Conservation (phyloP, 1,140 invertebrate genomes). For the Andricus grossulariae region DNA sequence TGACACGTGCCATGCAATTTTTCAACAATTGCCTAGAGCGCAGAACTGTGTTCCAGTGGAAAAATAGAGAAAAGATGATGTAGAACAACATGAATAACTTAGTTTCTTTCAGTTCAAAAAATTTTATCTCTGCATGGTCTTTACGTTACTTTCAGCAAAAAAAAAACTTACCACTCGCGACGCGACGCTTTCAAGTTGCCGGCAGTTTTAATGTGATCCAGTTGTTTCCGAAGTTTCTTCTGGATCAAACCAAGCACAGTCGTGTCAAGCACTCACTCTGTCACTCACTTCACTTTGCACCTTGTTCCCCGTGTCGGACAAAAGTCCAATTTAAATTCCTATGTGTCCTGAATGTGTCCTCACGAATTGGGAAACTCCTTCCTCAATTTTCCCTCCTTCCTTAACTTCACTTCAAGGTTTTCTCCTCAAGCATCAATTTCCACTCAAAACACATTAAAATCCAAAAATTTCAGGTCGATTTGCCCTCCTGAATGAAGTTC, state of each 20-base stretch:
- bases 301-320: constrained; percentile 45
- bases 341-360: neutral
- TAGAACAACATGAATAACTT: too few species aligned
- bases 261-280: constrained; percentile 48
- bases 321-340: constrained; percentile 41
- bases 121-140: too few species aligned
- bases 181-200: constrained; percentile 61
- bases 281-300: constrained; percentile 60
- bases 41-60: too few species aligned
- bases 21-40: too few species aligned
- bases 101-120: too few species aligned
- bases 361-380: neutral
- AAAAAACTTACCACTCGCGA: constrained; percentile 66
- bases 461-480: neutral
- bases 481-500: neutral
- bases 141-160: too few species aligned
- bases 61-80: too few species aligned
- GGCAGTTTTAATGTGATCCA: constrained; percentile 58
- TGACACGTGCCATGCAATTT: too few species aligned
- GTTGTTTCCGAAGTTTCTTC: constrained; percentile 34
- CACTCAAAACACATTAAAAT: constrained; percentile 7
- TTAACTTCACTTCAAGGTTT: too few species aligned
- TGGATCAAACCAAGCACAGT: constrained; percentile 31
- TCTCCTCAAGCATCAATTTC: neutral
- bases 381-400: neutral